A percentile compares a stretch with the other conserved stretches of the same genome.
These are phyloP conservation scores for Bettongia penicillata DNA, from an alignment of 2,113 vertebrate species.

Conservation along the genomic window DNA sequence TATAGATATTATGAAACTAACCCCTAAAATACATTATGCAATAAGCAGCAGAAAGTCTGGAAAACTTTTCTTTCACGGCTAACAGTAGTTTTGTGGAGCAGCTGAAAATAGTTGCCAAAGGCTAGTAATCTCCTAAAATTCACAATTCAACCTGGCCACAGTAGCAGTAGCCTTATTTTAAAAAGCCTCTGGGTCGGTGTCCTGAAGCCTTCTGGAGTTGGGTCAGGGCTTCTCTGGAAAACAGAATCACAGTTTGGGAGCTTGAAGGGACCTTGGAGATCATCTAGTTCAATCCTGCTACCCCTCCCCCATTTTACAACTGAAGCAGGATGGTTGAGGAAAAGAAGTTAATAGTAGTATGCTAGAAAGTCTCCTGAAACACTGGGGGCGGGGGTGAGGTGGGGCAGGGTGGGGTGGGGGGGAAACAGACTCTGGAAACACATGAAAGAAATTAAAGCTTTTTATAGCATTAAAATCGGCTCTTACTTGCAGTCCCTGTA, in stretches of 20 bases:
- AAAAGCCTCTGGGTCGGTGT: background rate
- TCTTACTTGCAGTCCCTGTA: background rate
- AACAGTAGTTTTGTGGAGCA: constrained; percentile 5
- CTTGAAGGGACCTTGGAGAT: background rate
- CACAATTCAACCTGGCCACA: background rate
- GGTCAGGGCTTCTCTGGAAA: background rate
- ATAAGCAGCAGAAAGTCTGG: background rate
- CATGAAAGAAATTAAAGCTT: constrained; percentile 22
- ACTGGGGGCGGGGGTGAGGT: too few species aligned
- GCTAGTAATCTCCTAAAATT: background rate
- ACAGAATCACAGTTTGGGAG: background rate
- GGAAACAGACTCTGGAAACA: constrained; percentile 16
- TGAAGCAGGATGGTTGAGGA: background rate
- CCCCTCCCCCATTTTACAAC: background rate
- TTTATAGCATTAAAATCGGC: constrained; percentile 25
- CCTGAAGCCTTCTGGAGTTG: background rate
- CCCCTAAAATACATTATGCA: too few species aligned
- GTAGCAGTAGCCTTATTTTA: background rate
- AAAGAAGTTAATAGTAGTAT: background rate
- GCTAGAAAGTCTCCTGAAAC: background rate
- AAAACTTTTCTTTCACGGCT: constrained; percentile 22
- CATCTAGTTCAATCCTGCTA: background rate
- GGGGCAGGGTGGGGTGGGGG: too few species aligned
- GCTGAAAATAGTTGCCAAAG: background rate
- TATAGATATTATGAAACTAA: background rate